Percentiles rank a stretch among this genome's conserved stretches.
These are phyloP conservation scores for Amphilophus citrinellus DNA, from an alignment of 2,113 vertebrate genomes.

Conservation along the genomic window DNA sequence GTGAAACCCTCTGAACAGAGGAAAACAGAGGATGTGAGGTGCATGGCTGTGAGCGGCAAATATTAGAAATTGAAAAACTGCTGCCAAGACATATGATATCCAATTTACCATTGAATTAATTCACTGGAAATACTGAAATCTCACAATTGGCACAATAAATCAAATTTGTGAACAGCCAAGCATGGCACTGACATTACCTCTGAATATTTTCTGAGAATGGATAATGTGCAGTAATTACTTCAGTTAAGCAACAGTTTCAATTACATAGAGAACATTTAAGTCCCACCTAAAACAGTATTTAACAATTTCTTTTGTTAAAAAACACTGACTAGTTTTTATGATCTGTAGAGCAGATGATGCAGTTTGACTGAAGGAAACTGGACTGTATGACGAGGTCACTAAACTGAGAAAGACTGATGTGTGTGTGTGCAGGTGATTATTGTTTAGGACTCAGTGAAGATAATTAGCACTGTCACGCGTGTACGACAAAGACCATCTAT, in stretches of 20 bases:
- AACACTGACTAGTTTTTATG: conserved; percentile 20
- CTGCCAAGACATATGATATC: conserved; percentile 43
- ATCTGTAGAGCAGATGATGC: conserved; percentile 5
- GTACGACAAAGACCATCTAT: conserved; percentile 12
- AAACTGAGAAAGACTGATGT: conserved; percentile 16
- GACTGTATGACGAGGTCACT: conserved; percentile 33
- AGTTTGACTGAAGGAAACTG: conserved; percentile 1
- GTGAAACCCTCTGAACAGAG: conserved; percentile 5
- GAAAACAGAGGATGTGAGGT: not conserved
- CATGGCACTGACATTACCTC: conserved; percentile 41
- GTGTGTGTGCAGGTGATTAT: conserved; percentile 26
- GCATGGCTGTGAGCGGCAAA: conserved; percentile 18
- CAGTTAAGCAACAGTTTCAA: conserved; percentile 34
- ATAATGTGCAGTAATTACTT: conserved; percentile 60
- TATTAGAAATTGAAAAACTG: conserved; percentile 40
- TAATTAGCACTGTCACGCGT: conserved; percentile 42
- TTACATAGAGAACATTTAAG: conserved; percentile 39
- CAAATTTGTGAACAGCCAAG: conserved; percentile 49
- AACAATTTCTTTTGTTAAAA: conserved; percentile 36
- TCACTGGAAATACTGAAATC: conserved; percentile 55
- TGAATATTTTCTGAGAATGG: conserved; percentile 38
- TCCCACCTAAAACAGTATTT: conserved; percentile 40
- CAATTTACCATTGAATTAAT: conserved; percentile 50
- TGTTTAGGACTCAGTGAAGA: conserved; percentile 37
- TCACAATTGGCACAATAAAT: conserved; percentile 62